These are phyloP conservation scores for Conus canariensis DNA, from an alignment of 2,888 invertebrate genomes.

Conservation along the genomic window DNA sequence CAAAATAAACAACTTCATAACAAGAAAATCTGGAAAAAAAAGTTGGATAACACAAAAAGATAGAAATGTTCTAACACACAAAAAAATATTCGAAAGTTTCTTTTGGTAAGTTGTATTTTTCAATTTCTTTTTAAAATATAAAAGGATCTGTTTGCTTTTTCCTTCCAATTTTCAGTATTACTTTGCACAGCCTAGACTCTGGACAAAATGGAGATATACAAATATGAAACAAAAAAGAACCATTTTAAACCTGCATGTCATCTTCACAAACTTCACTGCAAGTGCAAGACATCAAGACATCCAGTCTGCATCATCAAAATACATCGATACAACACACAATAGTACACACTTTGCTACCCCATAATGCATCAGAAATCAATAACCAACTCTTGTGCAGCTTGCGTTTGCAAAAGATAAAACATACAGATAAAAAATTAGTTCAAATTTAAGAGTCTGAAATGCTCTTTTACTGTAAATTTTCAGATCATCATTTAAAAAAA, in stretches of 20 bases:
- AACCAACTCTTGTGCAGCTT: conserved; percentile 35
- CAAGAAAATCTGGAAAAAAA: background rate
- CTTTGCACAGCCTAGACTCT: background rate
- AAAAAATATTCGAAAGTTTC: background rate
- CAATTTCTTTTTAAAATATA: background rate
- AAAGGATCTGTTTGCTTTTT: background rate
- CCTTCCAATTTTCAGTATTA: background rate
- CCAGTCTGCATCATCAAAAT: conserved; percentile 37
- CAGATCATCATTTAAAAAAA: background rate
- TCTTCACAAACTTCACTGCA: conserved; percentile 40
- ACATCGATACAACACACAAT: conserved; percentile 35
- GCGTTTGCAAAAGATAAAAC: conserved; percentile 41
- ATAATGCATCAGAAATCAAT: conserved; percentile 29
- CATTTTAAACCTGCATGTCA: conserved; percentile 37
- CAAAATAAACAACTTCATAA: background rate
- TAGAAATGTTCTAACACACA: background rate
- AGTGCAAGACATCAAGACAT: conserved; percentile 40
- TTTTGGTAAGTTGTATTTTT: background rate
- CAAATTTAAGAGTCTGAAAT: background rate
- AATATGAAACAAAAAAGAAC: conserved; percentile 3
- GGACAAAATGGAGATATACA: background rate
- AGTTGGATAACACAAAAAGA: background rate
- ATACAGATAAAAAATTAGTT: conserved; percentile 43
- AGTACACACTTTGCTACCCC: conserved; percentile 24
- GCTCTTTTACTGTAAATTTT: background rate